A percentile compares a stretch with the other conserved stretches of the same genome.
Conservation (phyloP, 2,888 invertebrate species). For the Pseudeuparius sepicola region DNA sequence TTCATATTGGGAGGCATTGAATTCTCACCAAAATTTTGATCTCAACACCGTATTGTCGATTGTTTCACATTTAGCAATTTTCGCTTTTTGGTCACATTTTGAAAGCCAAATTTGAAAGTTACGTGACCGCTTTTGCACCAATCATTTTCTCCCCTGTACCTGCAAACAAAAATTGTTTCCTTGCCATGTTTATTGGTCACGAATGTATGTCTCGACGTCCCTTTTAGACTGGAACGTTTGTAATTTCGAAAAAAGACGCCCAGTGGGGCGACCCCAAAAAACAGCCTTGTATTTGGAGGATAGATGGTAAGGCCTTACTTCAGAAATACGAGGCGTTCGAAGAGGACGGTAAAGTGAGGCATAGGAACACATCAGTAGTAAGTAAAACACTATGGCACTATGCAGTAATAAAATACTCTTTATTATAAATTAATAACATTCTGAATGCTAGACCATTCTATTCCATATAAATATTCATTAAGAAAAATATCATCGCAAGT, state of each 20-base stretch:
- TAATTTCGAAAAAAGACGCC: slow-evolving; percentile 37
- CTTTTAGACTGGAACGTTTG: slow-evolving; percentile 37
- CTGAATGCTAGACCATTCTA: no score
- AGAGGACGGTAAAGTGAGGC: slow-evolving; percentile 33
- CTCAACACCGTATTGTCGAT: no score
- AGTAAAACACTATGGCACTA: slow-evolving; percentile 27
- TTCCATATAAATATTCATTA: no score
- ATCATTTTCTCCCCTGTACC: no score
- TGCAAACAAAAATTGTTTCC: no score
- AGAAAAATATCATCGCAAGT: no score
- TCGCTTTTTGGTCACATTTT: no score
- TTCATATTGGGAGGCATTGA: no score
- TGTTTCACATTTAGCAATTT: no score
- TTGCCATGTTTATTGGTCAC: background rate
- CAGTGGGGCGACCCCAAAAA: slow-evolving; percentile 33
- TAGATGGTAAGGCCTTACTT: slow-evolving; percentile 40
- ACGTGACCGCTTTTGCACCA: no score
- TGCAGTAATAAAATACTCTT: no score
- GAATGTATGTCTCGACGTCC: background rate
- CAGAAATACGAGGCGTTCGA: slow-evolving; percentile 41
- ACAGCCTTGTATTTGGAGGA: slow-evolving; percentile 38
- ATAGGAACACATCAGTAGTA: slow-evolving; percentile 38
- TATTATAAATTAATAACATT: slow-evolving; percentile 7
- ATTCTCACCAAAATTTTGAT: no score
- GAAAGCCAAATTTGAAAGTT: background rate